phyloP scores from a whole-genome alignment of 1,140 invertebrate species.

The Camponotus floridanus region DNA sequence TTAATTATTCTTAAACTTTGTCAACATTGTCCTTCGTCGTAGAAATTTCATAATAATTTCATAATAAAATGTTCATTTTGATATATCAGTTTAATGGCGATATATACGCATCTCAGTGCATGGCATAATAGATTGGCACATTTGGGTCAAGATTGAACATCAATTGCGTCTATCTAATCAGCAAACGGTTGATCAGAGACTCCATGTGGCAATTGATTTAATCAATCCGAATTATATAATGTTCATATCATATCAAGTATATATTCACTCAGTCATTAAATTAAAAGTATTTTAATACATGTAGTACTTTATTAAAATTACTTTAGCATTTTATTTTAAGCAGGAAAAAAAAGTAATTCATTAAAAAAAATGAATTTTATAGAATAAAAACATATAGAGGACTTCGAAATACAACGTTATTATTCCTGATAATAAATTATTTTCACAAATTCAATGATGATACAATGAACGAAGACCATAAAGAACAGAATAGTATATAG shows the following conservation, averaged over 20 bases:
- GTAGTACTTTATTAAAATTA: not conserved
- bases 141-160: not conserved
- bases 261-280: too few species aligned
- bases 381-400: not conserved
- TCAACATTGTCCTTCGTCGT: not conserved
- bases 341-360: not conserved
- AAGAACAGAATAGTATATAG: not conserved
- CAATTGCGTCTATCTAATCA: not conserved
- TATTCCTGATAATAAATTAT: constrained; percentile 23
- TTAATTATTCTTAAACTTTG: constrained; percentile 58
- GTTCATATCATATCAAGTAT: not conserved
- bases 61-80: not conserved
- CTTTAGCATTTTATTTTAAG: not conserved
- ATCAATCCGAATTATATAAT: constrained; percentile 10
- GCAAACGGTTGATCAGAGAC: not conserved
- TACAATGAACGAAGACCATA: not conserved
- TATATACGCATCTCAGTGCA: not conserved
- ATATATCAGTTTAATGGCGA: not conserved
- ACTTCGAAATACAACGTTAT: constrained; percentile 11
- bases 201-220: not conserved
- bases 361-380: not conserved
- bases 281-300: too few species aligned
- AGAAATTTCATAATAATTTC: constrained; percentile 6
- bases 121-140: not conserved
- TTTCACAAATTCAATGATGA: constrained; percentile 31